Evolutionary conservation across 2,113 vertebrate species (phyloP), one percentile per base, ranked within the genome.

Genomic region (Dicrurus megarhynchus): DNA sequence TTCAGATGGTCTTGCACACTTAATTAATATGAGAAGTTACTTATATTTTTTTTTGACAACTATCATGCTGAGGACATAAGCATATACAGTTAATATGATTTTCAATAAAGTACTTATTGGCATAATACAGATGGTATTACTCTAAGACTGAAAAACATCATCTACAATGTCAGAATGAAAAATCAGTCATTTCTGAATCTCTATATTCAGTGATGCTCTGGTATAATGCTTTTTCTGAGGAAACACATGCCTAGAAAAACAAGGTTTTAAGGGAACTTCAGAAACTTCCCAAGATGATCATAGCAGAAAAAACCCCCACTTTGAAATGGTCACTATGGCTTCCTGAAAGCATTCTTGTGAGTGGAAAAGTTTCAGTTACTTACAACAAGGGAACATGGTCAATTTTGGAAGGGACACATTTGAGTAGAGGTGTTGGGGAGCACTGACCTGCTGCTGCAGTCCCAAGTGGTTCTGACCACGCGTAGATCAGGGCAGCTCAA

Each of bases 401-500:
- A n/a, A 0, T 15, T 71, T 61, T 56, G 17, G 26, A 80, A 93
- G 20, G 5, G 22, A 11, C 1, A 2, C 5, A 33, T 50, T 42
- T 89, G 47, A 83, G 6, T 30, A 50, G 28, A 27, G 30, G 0
- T 5, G 8, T 2, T 8, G 4, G 8, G 33, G 12, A 57, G 32
- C 73, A 30, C 23, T 9, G 6, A 2, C 12, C 18, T 2, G 2
- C 13, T 52, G 17, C 44, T 89, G 21, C 32, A 46, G 15, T 41
- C 28, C 12, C 4, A 41, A 11, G 5, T 24, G 16, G 5, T 22
- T 91, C 39, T 84, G 49, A 27, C 6, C 35, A 56, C 0, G 0
- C 8, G 5, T 3, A 49, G 33, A 13, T 41, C 44, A 73, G 21
- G 16, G 7, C 30, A 79, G 30, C 3, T 46, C 28, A 16, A 67